Conservation (phyloP, 2,888 invertebrate genomes). For the Lycocerus yunnanus region DNA sequence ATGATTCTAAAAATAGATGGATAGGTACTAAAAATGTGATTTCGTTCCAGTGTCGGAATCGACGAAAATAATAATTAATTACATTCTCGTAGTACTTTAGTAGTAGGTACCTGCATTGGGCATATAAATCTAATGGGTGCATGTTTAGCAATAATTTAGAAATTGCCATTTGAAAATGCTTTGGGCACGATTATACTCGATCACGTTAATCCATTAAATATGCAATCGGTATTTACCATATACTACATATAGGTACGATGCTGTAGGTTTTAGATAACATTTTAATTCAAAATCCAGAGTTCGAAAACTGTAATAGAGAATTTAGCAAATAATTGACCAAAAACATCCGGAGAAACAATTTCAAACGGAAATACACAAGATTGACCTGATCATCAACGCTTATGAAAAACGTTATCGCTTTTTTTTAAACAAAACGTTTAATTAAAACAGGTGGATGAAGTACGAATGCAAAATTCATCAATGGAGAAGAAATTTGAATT, state of each 20-base stretch:
- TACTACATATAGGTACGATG: not conserved
- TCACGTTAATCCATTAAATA: constrained; percentile 20
- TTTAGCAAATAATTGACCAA: not conserved
- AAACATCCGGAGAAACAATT: not conserved
- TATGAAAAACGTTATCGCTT: too few species aligned
- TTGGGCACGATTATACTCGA: constrained; percentile 26
- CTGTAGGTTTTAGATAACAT: not conserved
- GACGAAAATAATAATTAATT: not conserved
- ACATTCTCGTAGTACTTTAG: not conserved
- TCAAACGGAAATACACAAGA: not conserved
- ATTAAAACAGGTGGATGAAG: not conserved
- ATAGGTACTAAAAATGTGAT: not conserved
- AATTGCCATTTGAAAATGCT: constrained; percentile 16
- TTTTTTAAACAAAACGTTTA: not conserved
- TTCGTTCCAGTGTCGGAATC: not conserved
- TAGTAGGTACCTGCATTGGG: not conserved
- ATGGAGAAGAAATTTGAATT: not conserved
- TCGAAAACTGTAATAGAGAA: not conserved
- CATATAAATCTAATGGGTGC: constrained; percentile 15
- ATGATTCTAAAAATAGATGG: not conserved
- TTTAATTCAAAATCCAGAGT: not conserved
- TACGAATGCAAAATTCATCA: not conserved
- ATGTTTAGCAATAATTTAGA: constrained; percentile 19
- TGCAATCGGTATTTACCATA: constrained; percentile 2
- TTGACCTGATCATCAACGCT: not conserved